Base-by-base conservation (phyloP, 2,888 invertebrate genomes). In the Agapetus fuscipes region DNA sequence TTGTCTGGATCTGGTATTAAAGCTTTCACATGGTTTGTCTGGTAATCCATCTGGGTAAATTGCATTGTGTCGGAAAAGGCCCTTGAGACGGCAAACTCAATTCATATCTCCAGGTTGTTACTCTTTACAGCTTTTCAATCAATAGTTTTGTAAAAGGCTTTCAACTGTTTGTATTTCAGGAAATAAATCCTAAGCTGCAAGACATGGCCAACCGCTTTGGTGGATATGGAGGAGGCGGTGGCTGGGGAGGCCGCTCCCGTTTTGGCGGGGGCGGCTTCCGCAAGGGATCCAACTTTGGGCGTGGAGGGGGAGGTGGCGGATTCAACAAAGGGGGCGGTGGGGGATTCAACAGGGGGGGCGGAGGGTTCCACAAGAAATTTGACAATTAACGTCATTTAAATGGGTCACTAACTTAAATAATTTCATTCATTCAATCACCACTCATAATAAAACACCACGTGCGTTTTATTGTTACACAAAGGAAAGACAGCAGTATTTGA, bases 111-210 rank as follows among this genome's bases (percentile, higher is more conserved):
- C n/a, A n/a, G n/a, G n/a, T n/a, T n/a, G n/a, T n/a, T n/a, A n/a
- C n/a, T n/a, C n/a, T n/a, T n/a, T n/a, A n/a, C n/a, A n/a, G n/a
- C n/a, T n/a, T n/a, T n/a, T n/a, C n/a, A n/a, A n/a, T n/a, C n/a
- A n/a, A n/a, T n/a, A n/a, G n/a, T n/a, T n/a, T n/a, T n/a, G n/a
- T n/a, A n/a, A n/a, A n/a, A n/a, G n/a, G n/a, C n/a, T n/a, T n/a
- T n/a, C n/a, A n/a, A n/a, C n/a, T 36, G 29, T 41, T 39, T 46
- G 48, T 46, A 39, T 55, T 53, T 56, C 72, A 76, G 83, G 80
- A 80, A 49, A 75, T 94, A 41, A 88, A 86, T 58, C 90, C 90
- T 33, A 86, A 89, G 58, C 71, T 94, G 30, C 74, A 80, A 53
- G 84, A 87, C 52, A 74, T 90, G 71, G 83, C 84, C 4, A 75